Evolutionary conservation across 2,113 vertebrate species (phyloP).

Genomic region (Ginglymostoma cirratum): DNA sequence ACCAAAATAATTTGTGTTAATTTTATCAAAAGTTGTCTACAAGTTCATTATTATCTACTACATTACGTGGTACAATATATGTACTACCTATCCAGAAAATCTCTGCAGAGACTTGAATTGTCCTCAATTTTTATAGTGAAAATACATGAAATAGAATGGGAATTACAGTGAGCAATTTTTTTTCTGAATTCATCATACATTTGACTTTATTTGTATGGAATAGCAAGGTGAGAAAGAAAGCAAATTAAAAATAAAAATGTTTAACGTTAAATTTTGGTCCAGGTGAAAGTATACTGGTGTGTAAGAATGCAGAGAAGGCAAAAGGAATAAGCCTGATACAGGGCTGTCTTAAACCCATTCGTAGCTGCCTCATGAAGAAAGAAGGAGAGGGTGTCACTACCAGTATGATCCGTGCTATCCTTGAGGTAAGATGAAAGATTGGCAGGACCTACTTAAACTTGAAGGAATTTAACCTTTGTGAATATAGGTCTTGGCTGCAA

Average conservation of each 20-base stretch:
- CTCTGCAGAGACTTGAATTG: not conserved
- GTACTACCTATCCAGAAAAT: not conserved
- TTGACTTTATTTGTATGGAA: not conserved
- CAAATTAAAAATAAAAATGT: not conserved
- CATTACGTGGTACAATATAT: not conserved
- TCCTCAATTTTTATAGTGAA: not conserved
- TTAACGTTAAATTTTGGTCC: not conserved
- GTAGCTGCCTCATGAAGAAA: conserved; percentile 74
- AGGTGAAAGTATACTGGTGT: conserved; percentile 93
- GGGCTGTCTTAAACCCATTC: conserved; percentile 76
- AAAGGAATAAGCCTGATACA: conserved; percentile 78
- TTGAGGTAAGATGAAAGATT: conserved; percentile 66
- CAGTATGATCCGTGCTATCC: conserved; percentile 88
- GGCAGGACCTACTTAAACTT: not conserved
- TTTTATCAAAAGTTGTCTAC: not conserved
- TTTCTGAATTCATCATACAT: not conserved
- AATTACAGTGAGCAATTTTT: not conserved
- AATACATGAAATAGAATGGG: not conserved
- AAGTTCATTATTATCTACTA: not conserved
- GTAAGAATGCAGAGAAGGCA: conserved; percentile 78
- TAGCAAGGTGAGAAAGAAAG: not conserved
- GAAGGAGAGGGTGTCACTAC: conserved; percentile 76
- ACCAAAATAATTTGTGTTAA: not conserved
- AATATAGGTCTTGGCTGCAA: not conserved
- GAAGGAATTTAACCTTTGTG: not conserved